Percentiles rank a stretch among this genome's conserved stretches.
These are phyloP conservation scores for Laticauda laticaudata DNA, from an alignment of 2,113 vertebrate species.

Conservation along the genomic window DNA sequence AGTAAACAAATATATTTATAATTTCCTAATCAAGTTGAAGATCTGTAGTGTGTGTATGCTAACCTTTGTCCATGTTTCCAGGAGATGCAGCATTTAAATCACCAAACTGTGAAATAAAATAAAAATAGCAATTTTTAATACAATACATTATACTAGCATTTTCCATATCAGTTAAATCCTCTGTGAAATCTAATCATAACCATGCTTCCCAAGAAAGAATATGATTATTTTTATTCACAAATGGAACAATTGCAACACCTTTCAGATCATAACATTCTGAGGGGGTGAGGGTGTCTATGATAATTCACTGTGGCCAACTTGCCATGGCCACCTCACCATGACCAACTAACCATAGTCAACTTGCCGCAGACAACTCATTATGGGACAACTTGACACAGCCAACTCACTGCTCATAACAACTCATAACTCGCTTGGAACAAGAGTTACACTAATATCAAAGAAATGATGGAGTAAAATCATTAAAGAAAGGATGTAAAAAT, in stretches of 20 bases:
- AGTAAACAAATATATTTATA: not conserved
- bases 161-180: slow-evolving; percentile 34
- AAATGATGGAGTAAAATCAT: not conserved
- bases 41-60: slow-evolving; percentile 18
- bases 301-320: not conserved
- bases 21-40: not conserved
- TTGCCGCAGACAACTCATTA: too few relatives aligned
- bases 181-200: not conserved
- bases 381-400: too few relatives aligned
- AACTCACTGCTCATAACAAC: too few relatives aligned
- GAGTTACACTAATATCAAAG: not conserved
- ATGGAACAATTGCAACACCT: not conserved
- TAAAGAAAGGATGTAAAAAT: not conserved
- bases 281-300: not conserved
- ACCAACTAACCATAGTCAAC: not conserved
- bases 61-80: slow-evolving; percentile 85
- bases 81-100: slow-evolving; percentile 80
- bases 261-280: not conserved
- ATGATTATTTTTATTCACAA: not conserved
- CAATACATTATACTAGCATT: not conserved
- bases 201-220: not conserved
- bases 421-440: not conserved
- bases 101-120: slow-evolving; percentile 75
- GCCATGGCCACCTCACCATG: not conserved
- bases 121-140: not conserved